Evolutionary conservation across 2,113 vertebrate genomes (phyloP), one percentile per base, ranked within the genome.

Genomic region (Pollachius pollachius): DNA sequence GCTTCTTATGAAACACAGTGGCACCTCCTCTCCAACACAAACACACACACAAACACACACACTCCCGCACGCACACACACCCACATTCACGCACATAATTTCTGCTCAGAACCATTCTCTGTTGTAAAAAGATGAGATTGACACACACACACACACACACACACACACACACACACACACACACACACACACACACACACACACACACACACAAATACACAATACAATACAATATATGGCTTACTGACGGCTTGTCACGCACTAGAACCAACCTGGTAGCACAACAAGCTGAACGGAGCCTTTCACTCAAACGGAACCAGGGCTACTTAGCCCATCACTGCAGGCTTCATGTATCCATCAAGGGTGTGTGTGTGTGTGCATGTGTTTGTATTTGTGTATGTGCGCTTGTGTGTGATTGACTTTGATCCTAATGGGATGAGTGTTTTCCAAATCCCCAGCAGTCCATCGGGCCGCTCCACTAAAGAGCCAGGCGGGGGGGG

Each of bases 381-480:
- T 48, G 41, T 48, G 41, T 48, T 3, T 48, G 41, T 48, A 7
- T 41, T 1, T 41, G 37, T 41, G 37, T 41, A 3, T 41, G 37
- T 41, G 37, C 1, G 41, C 2, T 6, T 48, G 41, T 48, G 41
- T 48, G 41, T 9, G 37, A 41, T 41, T 8, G 37, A 41, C 37
- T 41, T 41, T 41, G 37, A 41, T 41, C 37, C 37, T 41, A 7
- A 11, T 41, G n/a, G 37, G 37, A 9, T 3, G 37, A 41, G 37
- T 41, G 9, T 41, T 11, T 41, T 41, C 37, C 37, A 41, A 7
- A 30, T 70, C 65, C 3, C 34, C 62, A 73, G 68, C 71, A 66
- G 52, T 74, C 77, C 77, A 66, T 34, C 37, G 37, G 37, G 2
- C 9, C 37, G 37, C 37, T 27, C 27, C 27, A 27, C 27, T 27